A percentile compares a stretch with the other conserved stretches of the same genome.
phyloP scores from a whole-genome alignment of 2,797 vertebrate species.

The Kryptopterus vitreolus region DNA sequence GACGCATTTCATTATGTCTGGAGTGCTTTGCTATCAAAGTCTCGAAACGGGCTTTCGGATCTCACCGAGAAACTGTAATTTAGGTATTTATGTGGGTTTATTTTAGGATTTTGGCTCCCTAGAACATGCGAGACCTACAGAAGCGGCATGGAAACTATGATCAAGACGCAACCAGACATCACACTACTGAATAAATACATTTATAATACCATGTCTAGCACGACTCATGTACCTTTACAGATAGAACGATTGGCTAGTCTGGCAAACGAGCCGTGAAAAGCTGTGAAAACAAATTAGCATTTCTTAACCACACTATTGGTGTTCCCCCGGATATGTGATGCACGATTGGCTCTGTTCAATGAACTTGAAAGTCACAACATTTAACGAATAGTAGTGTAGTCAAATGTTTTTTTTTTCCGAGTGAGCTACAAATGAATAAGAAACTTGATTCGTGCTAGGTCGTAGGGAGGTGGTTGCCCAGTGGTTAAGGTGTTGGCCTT shows the following conservation, averaged over 20 bases:
- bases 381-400: not conserved
- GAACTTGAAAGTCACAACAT: not conserved
- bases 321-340: not conserved
- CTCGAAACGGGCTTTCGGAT: not conserved
- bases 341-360: not conserved
- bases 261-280: too few relatives aligned
- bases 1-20: not conserved
- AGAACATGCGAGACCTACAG: too few relatives aligned
- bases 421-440: too few relatives aligned
- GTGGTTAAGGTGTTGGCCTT: too few relatives aligned
- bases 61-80: not conserved
- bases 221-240: not conserved
- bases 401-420: too few relatives aligned
- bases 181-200: not conserved
- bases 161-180: not conserved
- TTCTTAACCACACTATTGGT: not conserved
- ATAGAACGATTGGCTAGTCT: not conserved
- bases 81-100: not conserved
- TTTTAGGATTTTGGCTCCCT: too few relatives aligned
- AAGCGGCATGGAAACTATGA: not conserved
- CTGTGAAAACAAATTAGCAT: not conserved
- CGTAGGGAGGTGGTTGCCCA: too few relatives aligned
- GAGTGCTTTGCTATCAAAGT: not conserved
- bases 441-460: too few relatives aligned
- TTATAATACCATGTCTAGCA: not conserved